Percentiles rank a stretch among this genome's conserved stretches.
These are phyloP conservation scores for Myiagra hebetior DNA, from an alignment of 2,113 vertebrate genomes.

Conservation along the genomic window DNA sequence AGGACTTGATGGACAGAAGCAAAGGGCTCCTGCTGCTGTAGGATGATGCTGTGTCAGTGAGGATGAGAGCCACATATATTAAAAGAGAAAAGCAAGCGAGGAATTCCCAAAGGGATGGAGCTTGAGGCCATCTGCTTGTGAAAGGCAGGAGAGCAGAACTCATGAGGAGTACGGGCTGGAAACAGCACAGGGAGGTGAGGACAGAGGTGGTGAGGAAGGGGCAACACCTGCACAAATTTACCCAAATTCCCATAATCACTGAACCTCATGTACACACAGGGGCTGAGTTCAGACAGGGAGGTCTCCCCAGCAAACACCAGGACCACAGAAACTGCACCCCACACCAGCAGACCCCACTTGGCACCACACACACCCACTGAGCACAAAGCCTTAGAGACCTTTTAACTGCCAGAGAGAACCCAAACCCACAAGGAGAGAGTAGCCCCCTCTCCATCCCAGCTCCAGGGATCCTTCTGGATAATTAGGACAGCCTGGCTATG, in stretches of 20 bases:
- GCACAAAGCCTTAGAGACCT: neutral
- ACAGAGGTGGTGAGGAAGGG: neutral
- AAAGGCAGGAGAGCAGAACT: neutral
- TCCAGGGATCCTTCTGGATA: neutral
- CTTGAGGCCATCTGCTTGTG: neutral
- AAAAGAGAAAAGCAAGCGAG: neutral
- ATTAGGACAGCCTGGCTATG: neutral
- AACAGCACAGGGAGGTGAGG: neutral
- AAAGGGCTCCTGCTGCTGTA: neutral
- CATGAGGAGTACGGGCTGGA: neutral
- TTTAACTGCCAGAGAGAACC: neutral
- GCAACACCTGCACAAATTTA: neutral
- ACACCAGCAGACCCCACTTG: neutral
- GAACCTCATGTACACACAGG: accelerated
- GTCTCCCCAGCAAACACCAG: neutral
- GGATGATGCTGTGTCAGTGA: neutral
- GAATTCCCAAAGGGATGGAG: neutral
- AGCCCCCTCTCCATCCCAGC: neutral
- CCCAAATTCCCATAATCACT: neutral
- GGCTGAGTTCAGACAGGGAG: neutral
- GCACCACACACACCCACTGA: accelerated
- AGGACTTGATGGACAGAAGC: neutral
- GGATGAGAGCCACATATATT: neutral
- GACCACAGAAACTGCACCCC: neutral
- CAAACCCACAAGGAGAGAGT: accelerated